phyloP scores from a whole-genome alignment of 1,140 invertebrate genomes.

The Acromyrmex heyeri region DNA sequence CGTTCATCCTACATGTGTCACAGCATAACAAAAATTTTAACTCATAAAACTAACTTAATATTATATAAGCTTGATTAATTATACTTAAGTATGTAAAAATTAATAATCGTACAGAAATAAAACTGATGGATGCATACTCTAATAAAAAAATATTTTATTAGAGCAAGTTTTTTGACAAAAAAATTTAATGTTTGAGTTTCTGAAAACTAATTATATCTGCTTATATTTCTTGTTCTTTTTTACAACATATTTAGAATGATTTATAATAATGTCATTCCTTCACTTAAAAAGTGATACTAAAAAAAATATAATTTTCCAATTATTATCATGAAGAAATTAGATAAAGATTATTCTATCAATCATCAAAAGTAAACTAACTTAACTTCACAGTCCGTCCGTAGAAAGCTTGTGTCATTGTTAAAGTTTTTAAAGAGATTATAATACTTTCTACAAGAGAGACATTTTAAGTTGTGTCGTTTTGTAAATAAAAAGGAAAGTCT shows the following conservation, averaged over 20 bases:
- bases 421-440: too few species aligned
- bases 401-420: too few species aligned
- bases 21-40: neutral
- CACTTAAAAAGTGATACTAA: too few species aligned
- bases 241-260: neutral
- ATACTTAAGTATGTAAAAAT: neutral
- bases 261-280: neutral
- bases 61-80: neutral
- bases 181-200: neutral
- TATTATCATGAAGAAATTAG: too few species aligned
- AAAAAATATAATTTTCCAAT: too few species aligned
- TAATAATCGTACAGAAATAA: neutral
- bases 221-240: neutral
- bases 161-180: neutral
- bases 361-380: too few species aligned
- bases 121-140: neutral
- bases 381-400: too few species aligned
- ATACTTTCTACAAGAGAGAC: too few species aligned
- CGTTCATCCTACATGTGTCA: slow-evolving; percentile 8
- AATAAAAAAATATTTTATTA: neutral
- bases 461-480: too few species aligned
- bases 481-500: too few species aligned
- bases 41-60: neutral
- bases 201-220: neutral
- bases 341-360: too few species aligned